Conservation (phyloP, 37 sponge, comb jelly and placozoan genomes). For the Haliclona indistincta region DNA sequence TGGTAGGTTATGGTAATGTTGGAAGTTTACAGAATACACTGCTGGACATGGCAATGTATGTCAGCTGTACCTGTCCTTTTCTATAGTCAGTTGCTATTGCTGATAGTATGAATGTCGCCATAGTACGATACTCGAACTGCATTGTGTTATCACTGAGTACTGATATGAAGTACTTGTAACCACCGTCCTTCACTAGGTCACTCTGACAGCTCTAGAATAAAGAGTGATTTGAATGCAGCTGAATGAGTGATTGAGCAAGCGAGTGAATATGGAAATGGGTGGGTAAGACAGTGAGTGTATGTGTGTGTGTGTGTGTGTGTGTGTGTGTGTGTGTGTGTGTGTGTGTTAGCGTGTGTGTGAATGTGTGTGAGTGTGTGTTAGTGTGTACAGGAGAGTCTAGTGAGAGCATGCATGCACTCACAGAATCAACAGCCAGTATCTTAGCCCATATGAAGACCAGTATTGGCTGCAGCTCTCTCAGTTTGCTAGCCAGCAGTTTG, state of each 20-base stretch:
- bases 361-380: background rate
- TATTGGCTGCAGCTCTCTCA: constrained; percentile 88
- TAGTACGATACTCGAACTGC: constrained; percentile 87
- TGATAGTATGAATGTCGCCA: constrained; percentile 89
- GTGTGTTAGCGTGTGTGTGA: no score
- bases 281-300: no score
- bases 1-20: no score
- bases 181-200: constrained; percentile 85
- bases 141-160: constrained; percentile 71
- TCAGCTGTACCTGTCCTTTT: constrained; percentile 80
- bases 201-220: constrained; percentile 70
- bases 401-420: constrained; percentile 23
- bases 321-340: background rate
- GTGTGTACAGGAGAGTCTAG: background rate
- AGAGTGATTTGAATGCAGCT: background rate
- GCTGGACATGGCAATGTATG: no score
- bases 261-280: background rate
- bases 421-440: constrained; percentile 87
- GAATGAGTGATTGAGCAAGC: background rate
- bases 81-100: constrained; percentile 62
- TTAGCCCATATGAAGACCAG: constrained; percentile 99
- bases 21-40: no score
- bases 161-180: constrained; percentile 82
- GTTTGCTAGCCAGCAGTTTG: constrained; percentile 91
- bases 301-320: no score